Base-by-base conservation (phyloP, 2,113 vertebrate species). In the Eulemur macaco region DNA sequence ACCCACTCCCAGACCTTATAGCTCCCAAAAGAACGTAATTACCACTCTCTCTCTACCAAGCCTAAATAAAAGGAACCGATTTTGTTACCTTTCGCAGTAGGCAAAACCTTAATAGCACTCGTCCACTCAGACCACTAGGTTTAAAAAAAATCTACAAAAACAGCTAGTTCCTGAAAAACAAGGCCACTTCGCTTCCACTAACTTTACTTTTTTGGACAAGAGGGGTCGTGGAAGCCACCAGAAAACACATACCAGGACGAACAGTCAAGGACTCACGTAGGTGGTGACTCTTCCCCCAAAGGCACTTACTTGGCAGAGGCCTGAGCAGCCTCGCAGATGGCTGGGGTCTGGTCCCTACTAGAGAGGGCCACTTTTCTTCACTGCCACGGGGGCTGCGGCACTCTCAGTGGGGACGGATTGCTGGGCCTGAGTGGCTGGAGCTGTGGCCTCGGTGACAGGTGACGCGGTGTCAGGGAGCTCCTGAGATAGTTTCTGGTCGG, bases 221-320 rank as follows among this genome's bases (percentile, higher is more conserved):
- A 50, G 31, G 17, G 11, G 27, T 2, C 63, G 25, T 91, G 60
- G 80, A 91, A 93, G 29, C 39, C 50, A 52, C 60, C 14, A 84
- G 76, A 69, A 47, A 47, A 45, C 11, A 54, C 0, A 14, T 34
- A 60, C 34, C 21, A 4, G 13, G 89, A 83, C 60, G 29, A 78
- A 88, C 27, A 54, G 37, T 58, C 37, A 56, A 74, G 83, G 34
- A 73, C 63, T 29, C 23, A 29, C 80, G 14, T 27, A 60, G 25
- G 42, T 82, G 25, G 42, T 82, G 74, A 86, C 31, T 92, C 60
- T 94, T 86, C 77, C n/a, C 90, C 27, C 58, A 7, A 88, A 94
- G 73, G 64, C 60, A 97, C 95, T 96, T 94, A 96, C 95, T 96
- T 94, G 83, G 68, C 34, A 66, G 87, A 89, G 73, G 64, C 47